Conservation (phyloP, 2,888 invertebrate species). For the Mesoligia furuncula region DNA sequence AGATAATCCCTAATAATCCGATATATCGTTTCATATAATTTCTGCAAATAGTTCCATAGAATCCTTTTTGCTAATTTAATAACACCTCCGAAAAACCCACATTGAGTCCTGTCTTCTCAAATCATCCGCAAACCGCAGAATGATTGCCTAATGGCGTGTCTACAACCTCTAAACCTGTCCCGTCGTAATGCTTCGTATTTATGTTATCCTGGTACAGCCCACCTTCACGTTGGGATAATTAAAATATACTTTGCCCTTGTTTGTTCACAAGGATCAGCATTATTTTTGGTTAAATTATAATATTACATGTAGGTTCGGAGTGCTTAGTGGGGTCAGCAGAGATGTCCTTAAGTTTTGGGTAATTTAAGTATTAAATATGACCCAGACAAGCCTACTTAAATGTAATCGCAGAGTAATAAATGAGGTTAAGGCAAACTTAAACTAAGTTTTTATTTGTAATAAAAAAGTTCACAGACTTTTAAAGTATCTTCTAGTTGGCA, state of each 20-base stretch:
- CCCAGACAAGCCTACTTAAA: not conserved
- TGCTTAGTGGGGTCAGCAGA: constrained; percentile 9
- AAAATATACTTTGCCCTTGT: constrained; percentile 40
- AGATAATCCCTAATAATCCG: not conserved
- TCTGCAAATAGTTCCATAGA: not conserved
- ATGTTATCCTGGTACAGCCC: constrained; percentile 47
- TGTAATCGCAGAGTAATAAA: not conserved
- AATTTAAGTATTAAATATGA: constrained; percentile 12
- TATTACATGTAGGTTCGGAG: constrained; percentile 1
- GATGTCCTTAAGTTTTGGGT: no score
- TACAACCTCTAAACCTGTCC: constrained; percentile 39
- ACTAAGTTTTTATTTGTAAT: not conserved
- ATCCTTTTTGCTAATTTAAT: not conserved
- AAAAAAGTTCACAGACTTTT: not conserved
- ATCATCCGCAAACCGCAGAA: constrained; percentile 34
- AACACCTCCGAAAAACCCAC: constrained; percentile 6
- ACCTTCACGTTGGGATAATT: constrained; percentile 33
- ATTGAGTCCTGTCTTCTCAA: constrained; percentile 18
- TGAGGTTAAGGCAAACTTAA: not conserved
- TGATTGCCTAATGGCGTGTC: constrained; percentile 54
- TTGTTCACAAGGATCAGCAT: constrained; percentile 39
- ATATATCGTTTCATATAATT: not conserved
- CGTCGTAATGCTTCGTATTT: constrained; percentile 22
- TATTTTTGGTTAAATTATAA: constrained; percentile 50
- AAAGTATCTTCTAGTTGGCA: not conserved